Evolutionary conservation across 2,113 vertebrate genomes (phyloP).

Genomic region (Tragelaphus strepsiceros): DNA sequence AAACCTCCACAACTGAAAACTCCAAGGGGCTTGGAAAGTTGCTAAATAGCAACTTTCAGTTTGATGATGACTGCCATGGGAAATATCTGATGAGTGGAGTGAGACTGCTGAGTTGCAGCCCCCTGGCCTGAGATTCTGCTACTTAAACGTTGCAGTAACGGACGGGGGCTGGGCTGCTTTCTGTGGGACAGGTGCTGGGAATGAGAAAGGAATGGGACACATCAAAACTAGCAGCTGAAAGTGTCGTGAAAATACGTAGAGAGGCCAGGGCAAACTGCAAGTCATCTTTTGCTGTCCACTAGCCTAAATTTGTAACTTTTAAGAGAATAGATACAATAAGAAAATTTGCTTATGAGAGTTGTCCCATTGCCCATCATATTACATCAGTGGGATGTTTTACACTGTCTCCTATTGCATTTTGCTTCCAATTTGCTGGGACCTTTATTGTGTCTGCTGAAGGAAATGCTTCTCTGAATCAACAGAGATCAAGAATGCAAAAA

Average conservation of each 20-base stretch:
- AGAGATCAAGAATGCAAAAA: neutral
- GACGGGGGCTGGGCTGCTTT: rapidly evolving
- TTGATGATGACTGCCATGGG: neutral
- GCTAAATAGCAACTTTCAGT: neutral
- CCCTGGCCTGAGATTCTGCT: neutral
- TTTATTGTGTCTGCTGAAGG: neutral
- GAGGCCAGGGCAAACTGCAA: neutral
- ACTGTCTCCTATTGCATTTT: neutral
- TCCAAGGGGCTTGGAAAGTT: neutral
- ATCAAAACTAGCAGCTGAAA: neutral
- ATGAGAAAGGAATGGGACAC: rapidly evolving
- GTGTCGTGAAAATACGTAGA: neutral
- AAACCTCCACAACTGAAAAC: neutral
- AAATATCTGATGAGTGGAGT: neutral
- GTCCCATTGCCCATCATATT: neutral
- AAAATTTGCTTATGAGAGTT: neutral
- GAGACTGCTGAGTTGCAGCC: neutral
- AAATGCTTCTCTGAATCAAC: neutral
- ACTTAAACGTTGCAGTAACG: neutral
- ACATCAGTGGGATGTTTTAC: neutral
- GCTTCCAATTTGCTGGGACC: neutral
- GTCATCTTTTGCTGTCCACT: neutral
- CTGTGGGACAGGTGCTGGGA: neutral
- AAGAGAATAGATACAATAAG: neutral
- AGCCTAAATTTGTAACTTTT: neutral